Evolutionary conservation across 2,113 vertebrate species (phyloP).

Genomic region (Pterocles orientalis): DNA sequence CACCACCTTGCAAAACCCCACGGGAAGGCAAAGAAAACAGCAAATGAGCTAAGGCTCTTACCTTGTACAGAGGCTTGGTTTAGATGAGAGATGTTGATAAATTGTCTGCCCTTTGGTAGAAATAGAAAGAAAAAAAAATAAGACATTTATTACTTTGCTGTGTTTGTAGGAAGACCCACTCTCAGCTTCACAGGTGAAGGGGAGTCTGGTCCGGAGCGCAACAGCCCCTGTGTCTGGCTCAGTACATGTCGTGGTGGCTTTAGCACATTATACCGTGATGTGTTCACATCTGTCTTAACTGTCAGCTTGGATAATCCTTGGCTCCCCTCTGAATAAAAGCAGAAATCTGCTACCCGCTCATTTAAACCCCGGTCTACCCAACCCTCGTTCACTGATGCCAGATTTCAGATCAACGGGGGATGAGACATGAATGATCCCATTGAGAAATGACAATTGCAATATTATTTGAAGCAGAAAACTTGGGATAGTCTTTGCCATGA

Average conservation of each 20-base stretch:
- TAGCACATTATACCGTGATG: background rate
- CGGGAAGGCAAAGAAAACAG: background rate
- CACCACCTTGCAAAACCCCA: background rate
- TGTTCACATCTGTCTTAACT: background rate
- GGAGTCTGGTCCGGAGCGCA: background rate
- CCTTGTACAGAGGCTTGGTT: slow-evolving; percentile 31
- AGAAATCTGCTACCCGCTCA: background rate
- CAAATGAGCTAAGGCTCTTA: background rate
- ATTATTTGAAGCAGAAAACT: background rate
- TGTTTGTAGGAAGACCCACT: background rate
- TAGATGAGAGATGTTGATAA: slow-evolving; percentile 12
- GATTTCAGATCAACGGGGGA: background rate
- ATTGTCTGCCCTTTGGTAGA: slow-evolving; percentile 37
- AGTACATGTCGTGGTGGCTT: rapidly evolving
- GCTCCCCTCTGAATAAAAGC: background rate
- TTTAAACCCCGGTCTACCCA: background rate
- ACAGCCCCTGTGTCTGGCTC: background rate
- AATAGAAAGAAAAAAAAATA: background rate
- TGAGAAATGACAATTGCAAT: background rate
- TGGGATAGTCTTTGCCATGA: background rate
- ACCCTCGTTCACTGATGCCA: background rate
- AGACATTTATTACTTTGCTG: background rate
- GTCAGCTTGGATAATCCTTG: background rate
- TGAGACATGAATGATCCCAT: background rate
- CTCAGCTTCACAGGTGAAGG: background rate